Percentiles rank a stretch among this genome's conserved stretches.
phyloP scores from a whole-genome alignment of 1,140 invertebrate genomes.

The Papilio dardanus region DNA sequence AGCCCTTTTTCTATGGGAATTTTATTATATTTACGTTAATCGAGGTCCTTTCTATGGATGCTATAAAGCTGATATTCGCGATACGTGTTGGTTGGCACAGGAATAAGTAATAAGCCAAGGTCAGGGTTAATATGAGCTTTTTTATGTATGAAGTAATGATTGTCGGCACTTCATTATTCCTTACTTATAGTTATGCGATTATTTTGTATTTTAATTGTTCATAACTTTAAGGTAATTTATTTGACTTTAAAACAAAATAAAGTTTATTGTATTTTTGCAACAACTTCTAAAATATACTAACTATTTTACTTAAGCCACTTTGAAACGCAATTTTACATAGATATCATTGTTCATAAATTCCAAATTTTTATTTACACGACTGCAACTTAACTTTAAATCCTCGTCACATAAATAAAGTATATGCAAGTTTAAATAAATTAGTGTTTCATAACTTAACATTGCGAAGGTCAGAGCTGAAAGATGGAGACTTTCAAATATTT shows the following conservation, averaged over 20 bases:
- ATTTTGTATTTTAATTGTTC: not conserved
- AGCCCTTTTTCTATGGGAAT: conserved; percentile 63
- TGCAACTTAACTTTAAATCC: conserved; percentile 6
- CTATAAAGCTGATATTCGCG: conserved; percentile 1
- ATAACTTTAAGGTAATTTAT: too few species aligned
- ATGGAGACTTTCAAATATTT: conserved; percentile 63
- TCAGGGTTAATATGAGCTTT: not conserved
- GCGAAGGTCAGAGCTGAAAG: conserved; percentile 54
- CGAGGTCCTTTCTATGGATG: conserved; percentile 35
- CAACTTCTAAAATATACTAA: too few species aligned
- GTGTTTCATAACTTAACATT: conserved; percentile 53
- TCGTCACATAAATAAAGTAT: conserved; percentile 1
- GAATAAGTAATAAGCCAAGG: not conserved
- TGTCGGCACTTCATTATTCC: not conserved
- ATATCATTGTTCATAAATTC: not conserved
- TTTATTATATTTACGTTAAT: conserved; percentile 47
- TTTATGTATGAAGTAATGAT: not conserved
- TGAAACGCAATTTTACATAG: not conserved
- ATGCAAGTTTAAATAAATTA: conserved; percentile 39
- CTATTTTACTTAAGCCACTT: not conserved
- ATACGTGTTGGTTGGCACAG: not conserved
- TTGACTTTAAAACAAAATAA: too few species aligned
- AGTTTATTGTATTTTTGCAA: too few species aligned
- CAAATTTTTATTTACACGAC: conserved; percentile 15
- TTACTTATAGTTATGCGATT: not conserved